phyloP scores from a whole-genome alignment of 2,888 invertebrate genomes.

The Rambutsinella grinnellia region DNA sequence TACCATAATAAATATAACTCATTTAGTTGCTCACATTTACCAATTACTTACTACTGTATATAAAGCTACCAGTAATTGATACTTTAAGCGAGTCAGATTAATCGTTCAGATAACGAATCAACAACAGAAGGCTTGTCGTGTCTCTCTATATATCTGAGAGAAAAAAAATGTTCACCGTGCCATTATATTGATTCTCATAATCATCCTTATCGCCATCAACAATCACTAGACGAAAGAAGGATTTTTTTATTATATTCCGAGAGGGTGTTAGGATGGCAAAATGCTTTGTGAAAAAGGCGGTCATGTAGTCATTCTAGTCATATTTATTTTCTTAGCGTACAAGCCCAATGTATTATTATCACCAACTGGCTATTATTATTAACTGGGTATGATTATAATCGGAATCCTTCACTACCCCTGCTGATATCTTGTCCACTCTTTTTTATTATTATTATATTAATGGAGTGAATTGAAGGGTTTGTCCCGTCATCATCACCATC shows the following conservation, averaged over 20 bases:
- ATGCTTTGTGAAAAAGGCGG: conserved; percentile 46
- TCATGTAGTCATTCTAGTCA: conserved; percentile 47
- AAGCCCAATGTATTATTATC: conserved; percentile 24
- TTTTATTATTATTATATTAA: background rate
- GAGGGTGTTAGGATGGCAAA: conserved; percentile 48
- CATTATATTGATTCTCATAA: background rate
- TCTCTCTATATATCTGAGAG: background rate
- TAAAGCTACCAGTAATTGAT: conserved; percentile 37
- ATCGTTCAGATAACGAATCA: conserved; percentile 48
- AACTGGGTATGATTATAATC: background rate
- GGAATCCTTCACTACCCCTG: background rate
- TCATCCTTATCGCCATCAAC: too few species aligned
- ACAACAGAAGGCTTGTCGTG: conserved; percentile 37
- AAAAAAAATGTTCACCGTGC: conserved; percentile 2
- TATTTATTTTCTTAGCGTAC: conserved; percentile 25
- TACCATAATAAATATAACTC: conserved; percentile 1
- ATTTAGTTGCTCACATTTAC: conserved; percentile 2
- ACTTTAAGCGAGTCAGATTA: conserved; percentile 48
- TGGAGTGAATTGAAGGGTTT: conserved; percentile 1
- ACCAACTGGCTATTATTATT: conserved; percentile 17
- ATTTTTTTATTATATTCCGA: too few species aligned
- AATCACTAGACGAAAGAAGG: too few species aligned
- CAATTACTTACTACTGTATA: conserved; percentile 1
- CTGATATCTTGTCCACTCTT: conserved; percentile 5
- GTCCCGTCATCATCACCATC: background rate